A percentile compares a stretch with the other conserved stretches of the same genome.
Conservation (phyloP, 1,140 invertebrate species). For the Cataglyphis hispanica region DNA sequence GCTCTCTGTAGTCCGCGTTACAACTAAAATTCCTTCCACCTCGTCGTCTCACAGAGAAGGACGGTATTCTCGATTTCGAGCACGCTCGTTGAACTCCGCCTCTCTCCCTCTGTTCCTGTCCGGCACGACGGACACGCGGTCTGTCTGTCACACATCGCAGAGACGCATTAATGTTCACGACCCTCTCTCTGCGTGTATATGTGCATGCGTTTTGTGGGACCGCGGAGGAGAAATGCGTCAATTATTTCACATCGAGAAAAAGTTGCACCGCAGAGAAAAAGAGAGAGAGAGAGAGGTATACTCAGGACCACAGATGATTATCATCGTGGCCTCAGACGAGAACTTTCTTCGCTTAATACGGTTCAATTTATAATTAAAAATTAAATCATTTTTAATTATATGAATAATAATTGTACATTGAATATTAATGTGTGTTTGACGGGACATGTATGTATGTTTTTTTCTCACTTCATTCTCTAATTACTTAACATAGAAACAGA, state of each 20-base stretch:
- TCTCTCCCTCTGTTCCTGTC: slow-evolving; percentile 10
- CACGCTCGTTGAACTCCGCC: slow-evolving; percentile 45
- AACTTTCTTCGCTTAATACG: slow-evolving; percentile 7
- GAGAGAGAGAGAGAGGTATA: not conserved
- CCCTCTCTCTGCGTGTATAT: not conserved
- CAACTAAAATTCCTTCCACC: slow-evolving; percentile 65
- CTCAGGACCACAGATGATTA: not conserved
- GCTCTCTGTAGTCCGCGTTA: slow-evolving; percentile 71
- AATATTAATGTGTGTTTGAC: not conserved
- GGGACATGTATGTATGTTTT: not conserved
- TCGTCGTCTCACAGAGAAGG: not conserved
- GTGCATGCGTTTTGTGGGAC: slow-evolving; percentile 33
- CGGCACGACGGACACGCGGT: slow-evolving; percentile 40
- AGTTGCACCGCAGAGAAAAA: not conserved
- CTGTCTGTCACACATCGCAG: slow-evolving; percentile 45
- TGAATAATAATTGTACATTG: not conserved
- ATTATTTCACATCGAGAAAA: slow-evolving; percentile 55
- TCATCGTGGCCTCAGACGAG: not conserved
- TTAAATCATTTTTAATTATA: not conserved
- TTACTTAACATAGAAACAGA: not conserved
- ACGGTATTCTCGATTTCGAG: slow-evolving; percentile 51
- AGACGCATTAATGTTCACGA: slow-evolving; percentile 26
- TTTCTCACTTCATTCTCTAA: not conserved
- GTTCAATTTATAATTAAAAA: not conserved
- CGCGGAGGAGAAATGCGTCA: slow-evolving; percentile 47